Evolutionary conservation across 2,888 invertebrate species (phyloP).

Genomic region (Tridacna gigas): DNA sequence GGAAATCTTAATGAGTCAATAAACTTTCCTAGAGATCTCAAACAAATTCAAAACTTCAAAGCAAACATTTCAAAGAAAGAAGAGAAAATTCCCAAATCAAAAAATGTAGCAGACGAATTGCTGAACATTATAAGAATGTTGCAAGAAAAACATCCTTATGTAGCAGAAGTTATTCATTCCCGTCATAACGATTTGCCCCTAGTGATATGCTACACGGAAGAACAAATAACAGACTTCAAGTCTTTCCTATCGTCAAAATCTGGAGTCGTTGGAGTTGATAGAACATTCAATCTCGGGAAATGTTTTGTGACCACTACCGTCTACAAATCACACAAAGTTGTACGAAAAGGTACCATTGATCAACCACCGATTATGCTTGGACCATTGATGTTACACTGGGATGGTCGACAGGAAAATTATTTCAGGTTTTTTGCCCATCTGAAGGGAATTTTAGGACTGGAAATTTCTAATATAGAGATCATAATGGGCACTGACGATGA

Average conservation of each 20-base stretch:
- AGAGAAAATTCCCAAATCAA: background rate
- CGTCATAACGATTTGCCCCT: constrained; percentile 1
- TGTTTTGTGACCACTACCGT: background rate
- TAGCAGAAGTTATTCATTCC: background rate
- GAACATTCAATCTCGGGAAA: background rate
- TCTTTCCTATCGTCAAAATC: constrained; percentile 5
- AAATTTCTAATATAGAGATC: background rate
- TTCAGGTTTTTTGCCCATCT: background rate
- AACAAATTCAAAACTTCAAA: constrained; percentile 21
- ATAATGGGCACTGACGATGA: background rate
- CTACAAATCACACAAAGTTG: background rate
- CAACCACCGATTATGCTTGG: background rate
- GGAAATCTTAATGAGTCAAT: background rate
- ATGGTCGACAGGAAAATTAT: background rate
- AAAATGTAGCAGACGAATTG: background rate
- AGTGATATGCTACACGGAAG: constrained; percentile 30
- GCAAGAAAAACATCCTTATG: constrained; percentile 6
- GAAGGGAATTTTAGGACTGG: background rate
- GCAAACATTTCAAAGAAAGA: constrained; percentile 2
- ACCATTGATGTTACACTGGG: background rate
- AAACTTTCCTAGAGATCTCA: constrained; percentile 12
- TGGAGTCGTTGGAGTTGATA: constrained; percentile 15
- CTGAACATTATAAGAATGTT: constrained; percentile 19
- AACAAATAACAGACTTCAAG: constrained; percentile 22
- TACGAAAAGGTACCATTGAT: background rate